These are phyloP conservation scores for Lepus timidus DNA, from an alignment of 2,113 vertebrate genomes.

Conservation along the genomic window DNA sequence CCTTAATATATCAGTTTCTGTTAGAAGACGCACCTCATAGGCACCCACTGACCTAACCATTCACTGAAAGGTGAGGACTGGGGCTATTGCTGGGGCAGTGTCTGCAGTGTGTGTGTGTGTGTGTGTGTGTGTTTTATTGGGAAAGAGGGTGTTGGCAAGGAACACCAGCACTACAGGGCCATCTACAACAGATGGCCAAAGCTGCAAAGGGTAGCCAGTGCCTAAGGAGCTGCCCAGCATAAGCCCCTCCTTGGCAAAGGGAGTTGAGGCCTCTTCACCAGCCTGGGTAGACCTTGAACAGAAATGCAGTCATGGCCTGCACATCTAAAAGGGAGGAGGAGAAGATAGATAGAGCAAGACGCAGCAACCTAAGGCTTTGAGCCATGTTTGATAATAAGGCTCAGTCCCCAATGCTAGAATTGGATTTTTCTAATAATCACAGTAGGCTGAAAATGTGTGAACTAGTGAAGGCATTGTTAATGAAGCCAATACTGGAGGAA, in stretches of 20 bases:
- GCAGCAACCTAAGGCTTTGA: neutral
- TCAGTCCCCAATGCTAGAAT: slow-evolving; percentile 1
- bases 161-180: neutral
- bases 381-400: neutral
- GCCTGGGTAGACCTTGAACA: neutral
- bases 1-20: neutral
- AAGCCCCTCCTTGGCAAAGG: neutral
- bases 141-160: neutral
- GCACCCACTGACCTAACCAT: neutral
- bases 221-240: neutral
- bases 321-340: neutral
- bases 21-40: neutral
- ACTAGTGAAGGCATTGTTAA: neutral
- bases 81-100: neutral
- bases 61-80: neutral
- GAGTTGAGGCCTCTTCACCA: neutral
- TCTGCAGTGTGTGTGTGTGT: neutral
- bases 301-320: neutral
- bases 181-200: neutral
- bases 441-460: neutral
- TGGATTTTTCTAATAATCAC: neutral
- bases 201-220: neutral
- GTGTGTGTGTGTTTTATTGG: neutral
- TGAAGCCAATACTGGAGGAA: neutral
- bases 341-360: neutral